phyloP scores from a whole-genome alignment of 1,140 invertebrate species.

The Palaemon carinicauda region DNA sequence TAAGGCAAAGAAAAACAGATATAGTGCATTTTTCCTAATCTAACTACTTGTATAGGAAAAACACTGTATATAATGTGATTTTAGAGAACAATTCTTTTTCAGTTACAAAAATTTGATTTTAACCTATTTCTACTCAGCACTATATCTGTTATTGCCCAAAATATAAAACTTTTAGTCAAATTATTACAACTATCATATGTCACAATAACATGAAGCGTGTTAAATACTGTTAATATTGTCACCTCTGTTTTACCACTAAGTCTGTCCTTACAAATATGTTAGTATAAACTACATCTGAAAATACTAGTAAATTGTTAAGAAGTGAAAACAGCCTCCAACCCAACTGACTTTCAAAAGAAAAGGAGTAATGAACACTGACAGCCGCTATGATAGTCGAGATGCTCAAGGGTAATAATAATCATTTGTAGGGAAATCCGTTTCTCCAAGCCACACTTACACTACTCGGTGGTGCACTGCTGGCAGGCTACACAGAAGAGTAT shows the following conservation, averaged over 20 bases:
- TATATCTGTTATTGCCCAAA: not conserved
- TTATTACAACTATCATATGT: no score
- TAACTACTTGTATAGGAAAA: no score
- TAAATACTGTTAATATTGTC: not conserved
- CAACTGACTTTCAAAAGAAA: constrained; percentile 12
- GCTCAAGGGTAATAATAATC: constrained; percentile 7
- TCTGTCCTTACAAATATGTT: not conserved
- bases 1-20: no score
- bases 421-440: constrained; percentile 44
- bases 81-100: no score
- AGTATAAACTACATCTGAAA: not conserved
- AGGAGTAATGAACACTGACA: constrained; percentile 22
- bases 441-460: constrained; percentile 22
- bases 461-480: not conserved
- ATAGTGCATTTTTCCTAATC: no score
- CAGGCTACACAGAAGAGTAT: not conserved
- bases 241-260: not conserved
- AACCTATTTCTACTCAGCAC: not conserved
- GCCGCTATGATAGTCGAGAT: constrained; percentile 26
- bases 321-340: constrained; percentile 21
- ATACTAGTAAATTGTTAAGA: not conserved
- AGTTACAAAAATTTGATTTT: no score
- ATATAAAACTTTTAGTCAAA: no score
- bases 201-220: not conserved
- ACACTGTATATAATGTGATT: no score